Conservation (phyloP, 1,140 invertebrate genomes). For the Proales similis region DNA sequence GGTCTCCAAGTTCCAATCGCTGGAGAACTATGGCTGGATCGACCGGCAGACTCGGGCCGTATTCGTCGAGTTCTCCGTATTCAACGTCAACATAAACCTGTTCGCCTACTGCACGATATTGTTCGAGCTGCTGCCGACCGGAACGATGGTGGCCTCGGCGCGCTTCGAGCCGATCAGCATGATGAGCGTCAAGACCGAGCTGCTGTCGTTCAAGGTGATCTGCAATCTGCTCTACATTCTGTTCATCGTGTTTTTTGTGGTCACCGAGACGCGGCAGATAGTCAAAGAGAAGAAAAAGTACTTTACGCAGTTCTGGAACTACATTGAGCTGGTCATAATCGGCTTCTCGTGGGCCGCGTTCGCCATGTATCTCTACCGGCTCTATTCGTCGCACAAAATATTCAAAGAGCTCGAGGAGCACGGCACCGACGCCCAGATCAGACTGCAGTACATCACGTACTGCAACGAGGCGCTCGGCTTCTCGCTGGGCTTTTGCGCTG, state of each 20-base stretch:
- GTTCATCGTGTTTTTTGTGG: constrained; percentile 57
- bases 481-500: constrained; percentile 7
- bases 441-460: constrained; percentile 7
- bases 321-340: constrained; percentile 53
- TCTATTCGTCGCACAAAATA: constrained; percentile 45
- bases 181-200: constrained; percentile 45
- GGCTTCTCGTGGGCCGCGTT: constrained; percentile 49
- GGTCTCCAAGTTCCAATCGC: no score
- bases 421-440: constrained; percentile 54
- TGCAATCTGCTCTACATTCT: constrained; percentile 50
- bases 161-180: background rate
- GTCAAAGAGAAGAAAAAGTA: constrained; percentile 44
- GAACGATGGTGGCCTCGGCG: constrained; percentile 41
- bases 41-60: constrained; percentile 58
- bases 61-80: constrained; percentile 62
- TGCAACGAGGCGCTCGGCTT: constrained; percentile 17
- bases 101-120: constrained; percentile 56
- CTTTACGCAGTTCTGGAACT: constrained; percentile 52
- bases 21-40: constrained; percentile 61
- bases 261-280: constrained; percentile 14
- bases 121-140: constrained; percentile 55
- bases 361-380: constrained; percentile 51
- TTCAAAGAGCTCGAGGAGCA: constrained; percentile 48
- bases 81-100: constrained; percentile 62
- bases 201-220: constrained; percentile 45